A percentile compares a stretch with the other conserved stretches of the same genome.
phyloP scores from a whole-genome alignment of 2,113 vertebrate species.

The Colius striatus region DNA sequence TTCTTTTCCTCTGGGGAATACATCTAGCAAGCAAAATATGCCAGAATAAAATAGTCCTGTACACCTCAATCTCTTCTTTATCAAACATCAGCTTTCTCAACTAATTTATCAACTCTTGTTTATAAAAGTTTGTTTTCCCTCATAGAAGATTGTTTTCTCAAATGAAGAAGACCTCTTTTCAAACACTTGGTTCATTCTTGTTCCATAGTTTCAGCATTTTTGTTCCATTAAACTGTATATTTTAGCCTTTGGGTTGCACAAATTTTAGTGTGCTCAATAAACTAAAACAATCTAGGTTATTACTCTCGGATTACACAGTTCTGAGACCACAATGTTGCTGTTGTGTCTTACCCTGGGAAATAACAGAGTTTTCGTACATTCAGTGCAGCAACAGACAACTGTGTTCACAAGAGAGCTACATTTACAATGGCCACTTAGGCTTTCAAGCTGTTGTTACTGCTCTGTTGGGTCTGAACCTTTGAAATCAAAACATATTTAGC shows the following conservation, averaged over 20 bases:
- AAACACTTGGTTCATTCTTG: not conserved
- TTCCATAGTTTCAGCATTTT: constrained; percentile 14
- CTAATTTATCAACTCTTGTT: constrained; percentile 3
- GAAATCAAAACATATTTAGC: constrained; percentile 29
- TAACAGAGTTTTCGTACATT: constrained; percentile 66
- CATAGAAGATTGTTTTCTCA: not conserved
- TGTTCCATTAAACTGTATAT: constrained; percentile 46
- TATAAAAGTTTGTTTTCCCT: not conserved
- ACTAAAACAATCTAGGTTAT: constrained; percentile 69
- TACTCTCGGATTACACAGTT: constrained; percentile 69
- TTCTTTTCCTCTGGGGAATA: not conserved
- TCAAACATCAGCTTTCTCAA: not conserved
- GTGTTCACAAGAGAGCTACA: constrained; percentile 43
- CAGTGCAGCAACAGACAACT: constrained; percentile 46
- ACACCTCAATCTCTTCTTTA: not conserved
- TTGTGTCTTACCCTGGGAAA: constrained; percentile 71
- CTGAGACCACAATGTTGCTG: constrained; percentile 55
- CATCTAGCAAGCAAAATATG: constrained; percentile 11
- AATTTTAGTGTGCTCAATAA: constrained; percentile 69
- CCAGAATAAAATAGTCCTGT: not conserved
- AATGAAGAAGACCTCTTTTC: constrained; percentile 34
- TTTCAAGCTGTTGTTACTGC: constrained; percentile 13
- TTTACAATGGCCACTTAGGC: not conserved
- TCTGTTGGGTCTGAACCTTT: not conserved
- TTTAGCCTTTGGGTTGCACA: constrained; percentile 58